These are phyloP conservation scores for Sebastes umbrosus DNA, from an alignment of 2,797 vertebrate species.

Conservation along the genomic window DNA sequence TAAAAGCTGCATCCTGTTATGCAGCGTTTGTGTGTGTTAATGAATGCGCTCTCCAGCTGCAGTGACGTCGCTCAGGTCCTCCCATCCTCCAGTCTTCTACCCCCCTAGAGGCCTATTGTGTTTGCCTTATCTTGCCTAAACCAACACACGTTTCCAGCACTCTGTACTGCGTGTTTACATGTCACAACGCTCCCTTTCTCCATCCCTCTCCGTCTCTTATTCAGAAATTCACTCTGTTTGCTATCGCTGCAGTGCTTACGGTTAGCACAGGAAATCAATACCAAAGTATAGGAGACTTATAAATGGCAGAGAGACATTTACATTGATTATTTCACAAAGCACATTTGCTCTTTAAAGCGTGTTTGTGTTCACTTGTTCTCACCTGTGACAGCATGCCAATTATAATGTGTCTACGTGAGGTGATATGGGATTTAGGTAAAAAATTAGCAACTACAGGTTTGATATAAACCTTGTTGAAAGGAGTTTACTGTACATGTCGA, in stretches of 20 bases:
- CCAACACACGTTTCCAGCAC: neutral
- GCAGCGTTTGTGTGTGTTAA: neutral
- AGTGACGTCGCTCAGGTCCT: conserved; percentile 40
- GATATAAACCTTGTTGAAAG: neutral
- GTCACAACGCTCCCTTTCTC: neutral
- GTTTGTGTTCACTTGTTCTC: no score
- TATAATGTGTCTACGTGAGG: neutral
- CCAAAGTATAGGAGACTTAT: neutral
- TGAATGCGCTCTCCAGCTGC: conserved; percentile 36
- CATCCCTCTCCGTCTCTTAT: neutral
- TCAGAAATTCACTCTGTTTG: neutral
- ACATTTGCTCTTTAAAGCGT: neutral
- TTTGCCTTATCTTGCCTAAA: conserved; percentile 14
- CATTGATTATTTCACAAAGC: neutral
- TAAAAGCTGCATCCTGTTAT: neutral
- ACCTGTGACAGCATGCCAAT: neutral
- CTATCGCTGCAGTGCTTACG: neutral
- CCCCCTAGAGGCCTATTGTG: conserved; percentile 8
- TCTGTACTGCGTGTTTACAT: conserved; percentile 10
- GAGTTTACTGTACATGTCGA: neutral
- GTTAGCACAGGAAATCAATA: conserved; percentile 19
- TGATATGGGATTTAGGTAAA: neutral
- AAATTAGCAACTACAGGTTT: neutral
- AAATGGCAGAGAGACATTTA: neutral
- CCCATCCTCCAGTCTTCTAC: conserved; percentile 4